Conservation (phyloP, 2,888 invertebrate species). For the Parnassius mnemosyne region DNA sequence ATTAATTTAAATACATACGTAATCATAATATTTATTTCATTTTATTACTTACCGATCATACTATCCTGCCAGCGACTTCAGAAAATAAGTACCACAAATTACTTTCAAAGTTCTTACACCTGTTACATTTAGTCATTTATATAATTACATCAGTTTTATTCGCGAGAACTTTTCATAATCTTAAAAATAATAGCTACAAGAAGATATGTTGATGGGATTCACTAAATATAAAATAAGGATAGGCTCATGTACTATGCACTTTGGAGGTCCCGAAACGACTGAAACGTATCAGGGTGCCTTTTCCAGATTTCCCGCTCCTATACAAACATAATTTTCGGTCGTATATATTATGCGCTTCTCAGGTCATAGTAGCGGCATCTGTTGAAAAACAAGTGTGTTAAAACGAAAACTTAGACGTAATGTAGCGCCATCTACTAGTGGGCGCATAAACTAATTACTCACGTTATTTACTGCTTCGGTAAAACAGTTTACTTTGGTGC, state of each 20-base stretch:
- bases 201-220: too few species aligned
- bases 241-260: slow-evolving; percentile 50
- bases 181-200: not conserved
- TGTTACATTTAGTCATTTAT: slow-evolving; percentile 22
- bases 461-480: too few species aligned
- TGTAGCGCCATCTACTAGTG: slow-evolving; percentile 34
- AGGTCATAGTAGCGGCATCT: slow-evolving; percentile 38
- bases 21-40: too few species aligned
- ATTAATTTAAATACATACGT: too few species aligned
- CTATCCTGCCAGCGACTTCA: slow-evolving; percentile 56
- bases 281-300: slow-evolving; percentile 64
- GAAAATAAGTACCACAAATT: slow-evolving; percentile 54
- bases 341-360: slow-evolving; percentile 26
- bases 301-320: slow-evolving; percentile 60
- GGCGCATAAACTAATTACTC: not conserved
- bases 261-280: slow-evolving; percentile 68
- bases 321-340: slow-evolving; percentile 36
- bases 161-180: not conserved
- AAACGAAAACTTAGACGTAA: not conserved
- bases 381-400: not conserved
- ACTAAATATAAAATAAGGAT: slow-evolving; percentile 4
- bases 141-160: slow-evolving; percentile 4
- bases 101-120: slow-evolving; percentile 59
- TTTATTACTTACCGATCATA: slow-evolving; percentile 69
- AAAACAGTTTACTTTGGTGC: too few species aligned